A percentile compares a stretch with the other conserved stretches of the same genome.
Conservation (phyloP, 2,797 vertebrate species). For the Chloroceryle inda region DNA sequence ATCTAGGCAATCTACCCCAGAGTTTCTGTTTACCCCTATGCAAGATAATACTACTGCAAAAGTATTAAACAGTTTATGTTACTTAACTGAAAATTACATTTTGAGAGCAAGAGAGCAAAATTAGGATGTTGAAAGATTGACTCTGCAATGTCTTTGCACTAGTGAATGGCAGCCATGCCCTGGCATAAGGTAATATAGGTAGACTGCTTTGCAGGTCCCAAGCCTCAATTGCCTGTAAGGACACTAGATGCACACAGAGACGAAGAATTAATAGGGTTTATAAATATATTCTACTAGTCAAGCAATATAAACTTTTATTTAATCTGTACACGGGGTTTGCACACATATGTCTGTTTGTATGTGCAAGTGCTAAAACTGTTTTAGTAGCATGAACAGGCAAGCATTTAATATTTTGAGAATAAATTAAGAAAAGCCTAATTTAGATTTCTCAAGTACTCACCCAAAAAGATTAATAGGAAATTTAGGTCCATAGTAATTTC, state of each 20-base stretch:
- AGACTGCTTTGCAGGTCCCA: neutral
- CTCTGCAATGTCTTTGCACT: neutral
- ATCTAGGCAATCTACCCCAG: neutral
- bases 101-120: neutral
- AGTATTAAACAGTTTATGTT: neutral
- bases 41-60: neutral
- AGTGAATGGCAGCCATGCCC: neutral
- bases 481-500: neutral
- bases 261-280: constrained; percentile 1
- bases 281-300: neutral
- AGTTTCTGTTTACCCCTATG: neutral
- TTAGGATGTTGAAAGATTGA: neutral
- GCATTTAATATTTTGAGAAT: neutral
- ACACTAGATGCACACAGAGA: neutral
- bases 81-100: constrained; percentile 18
- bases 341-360: neutral
- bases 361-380: neutral
- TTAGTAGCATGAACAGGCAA: neutral
- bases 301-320: constrained; percentile 11
- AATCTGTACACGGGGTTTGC: neutral
- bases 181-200: accelerated
- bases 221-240: accelerated
- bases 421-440: neutral
- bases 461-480: neutral
- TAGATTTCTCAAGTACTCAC: neutral